Evolutionary conservation across 2,797 vertebrate species (phyloP).

Genomic region (Sylvilagus floridanus): DNA sequence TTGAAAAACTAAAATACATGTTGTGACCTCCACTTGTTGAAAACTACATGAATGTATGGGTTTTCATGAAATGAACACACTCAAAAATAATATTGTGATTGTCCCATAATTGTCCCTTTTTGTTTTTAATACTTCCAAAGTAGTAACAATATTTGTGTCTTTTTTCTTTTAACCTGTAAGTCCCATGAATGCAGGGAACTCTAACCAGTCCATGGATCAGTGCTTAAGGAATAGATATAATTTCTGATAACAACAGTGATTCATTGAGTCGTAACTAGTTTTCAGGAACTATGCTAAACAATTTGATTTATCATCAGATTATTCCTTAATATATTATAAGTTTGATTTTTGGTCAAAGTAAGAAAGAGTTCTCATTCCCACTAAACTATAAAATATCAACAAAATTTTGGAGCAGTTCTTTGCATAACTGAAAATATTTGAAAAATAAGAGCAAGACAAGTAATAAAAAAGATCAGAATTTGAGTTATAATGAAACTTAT

Average conservation of each 20-base stretch:
- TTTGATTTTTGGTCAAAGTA: not conserved
- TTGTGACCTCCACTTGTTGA: not conserved
- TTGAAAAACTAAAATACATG: not conserved
- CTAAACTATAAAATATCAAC: not conserved
- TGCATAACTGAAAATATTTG: not conserved
- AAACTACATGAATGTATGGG: not conserved
- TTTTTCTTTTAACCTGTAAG: not conserved
- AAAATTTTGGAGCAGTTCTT: not conserved
- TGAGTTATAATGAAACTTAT: not conserved
- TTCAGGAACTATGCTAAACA: not conserved
- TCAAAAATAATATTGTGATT: not conserved
- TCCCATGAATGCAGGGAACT: not conserved
- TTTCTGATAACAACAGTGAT: not conserved
- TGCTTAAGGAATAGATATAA: not conserved
- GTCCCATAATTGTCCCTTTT: not conserved
- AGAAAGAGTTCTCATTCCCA: not conserved
- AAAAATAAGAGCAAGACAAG: not conserved
- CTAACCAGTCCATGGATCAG: not conserved
- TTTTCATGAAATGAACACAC: not conserved
- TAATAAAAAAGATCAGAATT: not conserved
- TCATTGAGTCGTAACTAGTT: not conserved
- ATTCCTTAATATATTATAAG: not conserved
- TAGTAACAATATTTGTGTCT: not conserved
- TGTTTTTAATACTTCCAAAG: not conserved
- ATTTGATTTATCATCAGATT: not conserved